Evolutionary conservation across 2,797 vertebrate genomes (phyloP).

Genomic region (Parambassis ranga): DNA sequence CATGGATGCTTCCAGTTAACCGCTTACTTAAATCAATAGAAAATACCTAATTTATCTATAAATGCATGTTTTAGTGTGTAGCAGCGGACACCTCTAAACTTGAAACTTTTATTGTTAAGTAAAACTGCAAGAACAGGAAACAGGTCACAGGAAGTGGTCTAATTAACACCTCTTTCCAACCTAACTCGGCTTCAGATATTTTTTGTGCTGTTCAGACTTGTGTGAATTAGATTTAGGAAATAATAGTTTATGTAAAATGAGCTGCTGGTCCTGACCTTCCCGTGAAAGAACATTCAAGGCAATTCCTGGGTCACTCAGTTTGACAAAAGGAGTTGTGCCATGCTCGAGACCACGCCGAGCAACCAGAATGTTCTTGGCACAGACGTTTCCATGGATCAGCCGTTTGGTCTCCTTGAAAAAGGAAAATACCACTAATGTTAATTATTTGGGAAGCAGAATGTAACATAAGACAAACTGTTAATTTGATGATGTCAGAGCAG

Average conservation of each 20-base stretch:
- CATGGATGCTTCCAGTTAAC: neutral
- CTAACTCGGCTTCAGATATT: too few relatives aligned
- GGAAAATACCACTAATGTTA: neutral
- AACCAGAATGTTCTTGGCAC: constrained; percentile 91
- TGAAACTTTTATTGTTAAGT: neutral
- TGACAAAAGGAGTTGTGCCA: constrained; percentile 85
- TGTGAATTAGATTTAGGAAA: neutral
- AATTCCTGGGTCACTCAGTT: constrained; percentile 93
- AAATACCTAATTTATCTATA: neutral
- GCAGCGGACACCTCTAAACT: neutral
- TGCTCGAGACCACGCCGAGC: constrained; percentile 84
- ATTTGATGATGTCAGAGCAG: too few relatives aligned
- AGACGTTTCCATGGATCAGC: constrained; percentile 92
- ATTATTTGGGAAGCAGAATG: neutral
- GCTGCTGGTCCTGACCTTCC: constrained; percentile 80
- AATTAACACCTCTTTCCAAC: constrained; percentile 52
- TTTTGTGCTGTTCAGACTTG: too few relatives aligned
- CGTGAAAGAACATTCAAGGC: constrained; percentile 84
- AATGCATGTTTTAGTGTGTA: too few relatives aligned
- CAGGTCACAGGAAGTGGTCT: constrained; percentile 57
- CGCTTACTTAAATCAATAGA: too few relatives aligned
- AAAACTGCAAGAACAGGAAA: constrained; percentile 56
- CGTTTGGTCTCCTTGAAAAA: constrained; percentile 86
- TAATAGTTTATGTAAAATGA: neutral
- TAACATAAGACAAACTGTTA: neutral